Evolutionary conservation across 2,888 invertebrate species (phyloP), one percentile per base, ranked within the genome.

Genomic region (Zeuzera pyrina): DNA sequence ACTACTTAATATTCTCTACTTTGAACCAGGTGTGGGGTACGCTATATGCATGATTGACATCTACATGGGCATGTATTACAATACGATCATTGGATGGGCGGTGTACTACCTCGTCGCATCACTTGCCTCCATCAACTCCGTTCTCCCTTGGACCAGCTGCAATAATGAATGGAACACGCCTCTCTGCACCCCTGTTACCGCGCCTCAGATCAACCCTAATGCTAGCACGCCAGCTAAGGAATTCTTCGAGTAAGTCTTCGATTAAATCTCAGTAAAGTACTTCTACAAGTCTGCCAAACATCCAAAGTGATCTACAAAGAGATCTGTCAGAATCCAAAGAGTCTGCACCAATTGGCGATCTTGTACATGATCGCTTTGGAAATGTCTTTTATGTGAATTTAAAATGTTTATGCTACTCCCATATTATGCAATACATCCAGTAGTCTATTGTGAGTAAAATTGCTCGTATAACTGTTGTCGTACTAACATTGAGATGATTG

Each of bases 11-110:
- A n/a, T n/a, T n/a, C n/a, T n/a, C n/a, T n/a, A n/a, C 24, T 31
- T 34, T 3, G 10, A 19, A 8, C 0, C 77, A 96, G 97, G 97
- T 46, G 92, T 97, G 31, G 97, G 97, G 32, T 97, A 97, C 81
- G 95, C 97, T 6, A 97, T 97, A 63, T 97, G 97, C 69, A 88
- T 97, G 66, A 94, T 97, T 54, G 96, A 97, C 77, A 88, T 97
- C 64, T 97, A 97, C 85, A 92, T 92, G 89, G 94, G 94, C 49
- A 97, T 97, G 92, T 97, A 95, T 84, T 97, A 97, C 86, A 97
- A 97, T 83, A 96, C 97, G 29, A 94, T 97, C 69, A 97, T 97
- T 57, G 95, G 95, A 28, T 97, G 97, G 95, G 95, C 96, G 26
- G 91, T 95, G 32, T 95, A 95, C 81, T 95, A 95, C 77, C 86